phyloP scores from a whole-genome alignment of 2,797 vertebrate genomes.

The Lemur catta region DNA sequence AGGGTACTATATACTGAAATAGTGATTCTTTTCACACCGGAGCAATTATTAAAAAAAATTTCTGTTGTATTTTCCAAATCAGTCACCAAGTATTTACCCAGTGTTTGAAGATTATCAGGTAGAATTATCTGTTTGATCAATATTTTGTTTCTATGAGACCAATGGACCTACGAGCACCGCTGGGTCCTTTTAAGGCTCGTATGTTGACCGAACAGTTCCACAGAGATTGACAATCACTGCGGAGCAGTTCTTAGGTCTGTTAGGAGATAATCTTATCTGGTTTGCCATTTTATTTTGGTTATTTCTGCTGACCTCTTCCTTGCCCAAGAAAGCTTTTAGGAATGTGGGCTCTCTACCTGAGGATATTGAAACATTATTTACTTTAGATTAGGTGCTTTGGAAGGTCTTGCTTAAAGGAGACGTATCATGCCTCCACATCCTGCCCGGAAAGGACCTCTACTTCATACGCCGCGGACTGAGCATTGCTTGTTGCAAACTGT shows the following conservation, averaged over 20 bases:
- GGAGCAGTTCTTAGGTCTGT: not conserved
- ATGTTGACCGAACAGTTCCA: not conserved
- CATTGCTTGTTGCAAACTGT: accelerated
- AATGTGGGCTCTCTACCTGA: slow-evolving; percentile 43
- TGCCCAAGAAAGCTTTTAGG: slow-evolving; percentile 59
- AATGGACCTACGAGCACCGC: not conserved
- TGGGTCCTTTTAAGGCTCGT: slow-evolving; percentile 8
- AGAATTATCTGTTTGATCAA: slow-evolving; percentile 37
- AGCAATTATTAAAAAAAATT: not conserved
- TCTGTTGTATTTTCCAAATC: not conserved
- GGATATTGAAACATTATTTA: slow-evolving; percentile 59
- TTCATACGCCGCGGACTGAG: not conserved
- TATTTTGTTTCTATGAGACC: slow-evolving; percentile 56
- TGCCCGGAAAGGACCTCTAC: not conserved
- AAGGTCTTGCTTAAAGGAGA: slow-evolving; percentile 23
- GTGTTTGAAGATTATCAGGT: slow-evolving; percentile 57
- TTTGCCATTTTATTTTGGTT: slow-evolving; percentile 46
- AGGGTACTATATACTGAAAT: not conserved
- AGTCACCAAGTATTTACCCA: slow-evolving; percentile 4
- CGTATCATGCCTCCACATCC: not conserved
- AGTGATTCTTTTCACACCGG: not conserved
- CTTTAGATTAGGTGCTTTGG: slow-evolving; percentile 59
- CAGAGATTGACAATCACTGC: not conserved
- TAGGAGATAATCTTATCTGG: slow-evolving; percentile 54
- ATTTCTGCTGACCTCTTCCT: slow-evolving; percentile 55